Base-by-base conservation (phyloP, 2,113 vertebrate species). In the Charina bottae region DNA sequence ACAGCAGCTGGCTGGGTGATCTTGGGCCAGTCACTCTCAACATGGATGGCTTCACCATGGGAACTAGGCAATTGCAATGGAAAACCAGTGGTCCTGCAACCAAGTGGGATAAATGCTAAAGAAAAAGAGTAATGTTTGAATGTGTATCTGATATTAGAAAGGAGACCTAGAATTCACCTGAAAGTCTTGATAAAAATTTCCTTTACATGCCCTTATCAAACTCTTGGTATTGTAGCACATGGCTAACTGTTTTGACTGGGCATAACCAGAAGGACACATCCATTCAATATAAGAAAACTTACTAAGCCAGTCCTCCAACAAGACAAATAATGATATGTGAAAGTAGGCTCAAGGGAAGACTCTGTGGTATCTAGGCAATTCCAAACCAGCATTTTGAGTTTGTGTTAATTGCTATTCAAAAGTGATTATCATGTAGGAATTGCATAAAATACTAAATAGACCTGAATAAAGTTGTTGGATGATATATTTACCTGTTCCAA, bases 401-500 rank as follows among this genome's bases (percentile, higher is more conserved):
- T n/a, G n/a, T n/a, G n/a, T n/a, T n/a, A n/a, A n/a, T n/a, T n/a
- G n/a, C 59, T 68, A 68, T 68, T 55, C 28, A 55, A 23, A 88
- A 92, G 19, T 60, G 55, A 92, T 11, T 49, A 60, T 88, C 11
- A 49, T 53, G 19, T 83, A 83, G 86, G 46, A 92, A 83, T 54
- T 88, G 60, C 28, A 10, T 91, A 46, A 86, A 24, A 87, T 54
- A 24, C 37, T 28, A 88, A 62, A 78, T 15, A 6, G 17, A 24
- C 85, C 33, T 26, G 33, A 68, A 54, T 91, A 68, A 91, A 87
- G 54, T 54, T 84, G 42, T 62, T 83, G 46, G 56, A 21, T 28
- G 17, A 62, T 53, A 33, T 84, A 37, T 89, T 92, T 85, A 62
- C 62, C 72, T 54, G 19, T 62, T 89, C 72, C n/a, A 15, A 37